phyloP scores from a whole-genome alignment of 2,888 invertebrate genomes.

The Pediacus dermestoides region DNA sequence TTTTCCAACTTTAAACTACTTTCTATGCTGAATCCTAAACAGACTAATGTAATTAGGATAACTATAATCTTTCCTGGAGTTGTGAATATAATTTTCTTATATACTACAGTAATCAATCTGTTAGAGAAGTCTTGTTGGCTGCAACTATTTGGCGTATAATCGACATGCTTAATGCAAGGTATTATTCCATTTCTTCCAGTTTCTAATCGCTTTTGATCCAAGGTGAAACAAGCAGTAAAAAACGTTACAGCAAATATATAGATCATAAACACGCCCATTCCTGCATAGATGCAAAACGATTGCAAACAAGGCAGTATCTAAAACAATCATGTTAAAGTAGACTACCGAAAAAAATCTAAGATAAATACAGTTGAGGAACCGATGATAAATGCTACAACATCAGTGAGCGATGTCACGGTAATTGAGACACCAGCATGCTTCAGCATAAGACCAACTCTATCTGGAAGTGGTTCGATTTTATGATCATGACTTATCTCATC shows the following conservation, averaged over 20 bases:
- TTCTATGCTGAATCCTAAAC: conserved; percentile 61
- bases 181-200: conserved; percentile 62
- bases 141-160: conserved; percentile 52
- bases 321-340: conserved; percentile 26
- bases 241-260: conserved; percentile 76
- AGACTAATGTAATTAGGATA: conserved; percentile 56
- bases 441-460: conserved; percentile 66
- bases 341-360: conserved; percentile 3
- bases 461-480: conserved; percentile 53
- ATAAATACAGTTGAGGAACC: conserved; percentile 68
- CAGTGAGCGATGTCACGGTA: conserved; percentile 78
- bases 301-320: conserved; percentile 75
- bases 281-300: conserved; percentile 80
- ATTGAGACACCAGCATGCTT: conserved; percentile 82
- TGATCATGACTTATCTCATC: conserved; percentile 59
- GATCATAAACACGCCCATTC: conserved; percentile 70
- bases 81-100: conserved; percentile 64
- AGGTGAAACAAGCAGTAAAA: conserved; percentile 71
- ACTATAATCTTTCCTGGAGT: conserved; percentile 62
- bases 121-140: conserved; percentile 58
- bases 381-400: conserved; percentile 74
- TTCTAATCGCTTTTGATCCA: conserved; percentile 66
- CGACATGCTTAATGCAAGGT: conserved; percentile 64
- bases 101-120: conserved; percentile 57
- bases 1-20: conserved; percentile 66